Percentiles rank a stretch among this genome's conserved stretches.
Conservation (phyloP, 2,888 invertebrate species). For the Ceratothoa steindachneri region DNA sequence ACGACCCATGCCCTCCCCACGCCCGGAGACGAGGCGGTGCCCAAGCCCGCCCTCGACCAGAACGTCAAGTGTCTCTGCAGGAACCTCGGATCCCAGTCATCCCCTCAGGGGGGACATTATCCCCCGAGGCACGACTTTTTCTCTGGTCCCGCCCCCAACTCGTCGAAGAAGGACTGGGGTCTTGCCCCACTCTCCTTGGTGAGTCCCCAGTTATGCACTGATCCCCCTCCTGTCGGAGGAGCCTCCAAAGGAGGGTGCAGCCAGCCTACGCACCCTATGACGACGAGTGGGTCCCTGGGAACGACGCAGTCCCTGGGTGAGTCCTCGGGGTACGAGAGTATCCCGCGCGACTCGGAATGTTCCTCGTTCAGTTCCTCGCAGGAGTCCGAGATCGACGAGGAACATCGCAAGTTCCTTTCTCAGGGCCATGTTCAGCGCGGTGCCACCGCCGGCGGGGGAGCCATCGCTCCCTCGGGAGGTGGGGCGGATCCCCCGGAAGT, state of each 20-base stretch:
- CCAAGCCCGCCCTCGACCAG: not conserved
- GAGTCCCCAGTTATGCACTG: constrained; percentile 26
- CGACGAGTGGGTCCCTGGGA: constrained; percentile 39
- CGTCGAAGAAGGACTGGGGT: not conserved
- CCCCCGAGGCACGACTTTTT: not conserved
- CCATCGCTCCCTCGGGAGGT: constrained; percentile 14
- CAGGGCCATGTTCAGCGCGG: not conserved
- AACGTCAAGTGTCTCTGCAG: not conserved
- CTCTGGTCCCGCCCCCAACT: not conserved
- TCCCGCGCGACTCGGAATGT: constrained; percentile 76
- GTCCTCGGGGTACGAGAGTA: constrained; percentile 83
- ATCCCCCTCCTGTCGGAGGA: constrained; percentile 28
- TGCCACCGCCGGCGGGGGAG: constrained; percentile 11
- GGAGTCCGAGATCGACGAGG: constrained; percentile 52
- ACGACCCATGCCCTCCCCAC: too few species aligned
- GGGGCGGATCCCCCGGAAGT: constrained; percentile 17
- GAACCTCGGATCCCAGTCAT: not conserved
- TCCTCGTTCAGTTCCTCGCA: constrained; percentile 72
- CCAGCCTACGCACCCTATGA: constrained; percentile 27
- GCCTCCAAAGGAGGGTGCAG: not conserved
- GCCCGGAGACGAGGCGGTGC: not conserved
- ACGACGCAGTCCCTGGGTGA: constrained; percentile 62
- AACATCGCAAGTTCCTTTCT: constrained; percentile 23
- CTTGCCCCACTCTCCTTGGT: not conserved
- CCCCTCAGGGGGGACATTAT: not conserved